Evolutionary conservation across 1,140 invertebrate species (phyloP).

Genomic region (Limonius californicus): DNA sequence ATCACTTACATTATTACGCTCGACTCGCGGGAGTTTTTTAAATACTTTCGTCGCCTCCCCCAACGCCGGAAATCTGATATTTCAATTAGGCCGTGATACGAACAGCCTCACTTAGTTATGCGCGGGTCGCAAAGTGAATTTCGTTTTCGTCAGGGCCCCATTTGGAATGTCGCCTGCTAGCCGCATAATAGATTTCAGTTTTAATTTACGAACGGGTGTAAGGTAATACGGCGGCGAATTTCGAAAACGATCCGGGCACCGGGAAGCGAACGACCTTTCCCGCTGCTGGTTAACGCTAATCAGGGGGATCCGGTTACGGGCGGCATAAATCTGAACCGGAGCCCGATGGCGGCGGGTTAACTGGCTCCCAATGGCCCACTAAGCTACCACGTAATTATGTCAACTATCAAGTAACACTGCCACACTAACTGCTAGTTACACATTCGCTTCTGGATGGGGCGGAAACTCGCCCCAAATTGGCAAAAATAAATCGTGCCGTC

Average conservation of each 20-base stretch:
- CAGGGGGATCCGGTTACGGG: conserved; percentile 30
- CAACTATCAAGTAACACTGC: conserved; percentile 30
- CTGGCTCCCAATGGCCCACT: conserved; percentile 40
- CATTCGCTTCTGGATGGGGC: not conserved
- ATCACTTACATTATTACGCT: not conserved
- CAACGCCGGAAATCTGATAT: not conserved
- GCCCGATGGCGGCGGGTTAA: conserved; percentile 31
- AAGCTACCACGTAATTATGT: conserved; percentile 38
- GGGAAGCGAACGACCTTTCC: not conserved
- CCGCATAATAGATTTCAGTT: not conserved
- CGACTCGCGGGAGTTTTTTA: not conserved
- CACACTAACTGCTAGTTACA: conserved; percentile 3
- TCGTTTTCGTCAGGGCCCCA: not conserved
- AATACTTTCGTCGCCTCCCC: not conserved
- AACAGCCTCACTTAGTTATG: not conserved
- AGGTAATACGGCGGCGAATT: not conserved
- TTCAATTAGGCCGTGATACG: not conserved
- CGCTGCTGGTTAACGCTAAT: conserved; percentile 19
- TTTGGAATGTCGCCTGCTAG: too few species aligned
- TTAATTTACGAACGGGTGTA: not conserved
- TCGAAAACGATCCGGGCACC: not conserved
- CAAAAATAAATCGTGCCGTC: too few species aligned
- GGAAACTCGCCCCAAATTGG: too few species aligned
- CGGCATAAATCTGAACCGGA: conserved; percentile 37
- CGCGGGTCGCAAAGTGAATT: not conserved